phyloP scores from a whole-genome alignment of 2,113 vertebrate species.

The Mobula hypostoma region DNA sequence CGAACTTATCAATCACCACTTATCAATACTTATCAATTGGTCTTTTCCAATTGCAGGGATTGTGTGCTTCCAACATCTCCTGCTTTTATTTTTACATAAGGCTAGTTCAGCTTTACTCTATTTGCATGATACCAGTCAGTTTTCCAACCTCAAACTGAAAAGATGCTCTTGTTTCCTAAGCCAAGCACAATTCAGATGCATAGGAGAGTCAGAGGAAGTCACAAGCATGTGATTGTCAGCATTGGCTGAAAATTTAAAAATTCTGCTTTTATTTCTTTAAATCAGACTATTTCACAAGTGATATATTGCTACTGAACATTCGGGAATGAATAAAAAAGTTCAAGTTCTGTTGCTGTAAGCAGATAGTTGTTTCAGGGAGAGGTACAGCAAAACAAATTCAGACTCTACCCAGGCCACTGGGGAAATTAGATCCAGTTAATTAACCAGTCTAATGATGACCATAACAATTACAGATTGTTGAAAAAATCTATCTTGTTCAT shows the following conservation, averaged over 20 bases:
- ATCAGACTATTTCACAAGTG: background rate
- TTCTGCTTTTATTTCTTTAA: background rate
- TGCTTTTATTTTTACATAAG: background rate
- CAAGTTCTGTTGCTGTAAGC: background rate
- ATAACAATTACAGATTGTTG: too few species aligned
- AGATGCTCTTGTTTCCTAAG: background rate
- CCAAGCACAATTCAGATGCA: background rate
- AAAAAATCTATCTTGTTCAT: too few species aligned
- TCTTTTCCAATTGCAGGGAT: background rate
- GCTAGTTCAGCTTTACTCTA: background rate
- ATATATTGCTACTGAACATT: background rate
- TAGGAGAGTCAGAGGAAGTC: background rate
- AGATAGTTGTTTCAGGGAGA: background rate
- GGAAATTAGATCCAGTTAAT: too few species aligned
- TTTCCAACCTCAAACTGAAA: background rate
- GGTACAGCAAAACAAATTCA: too few species aligned
- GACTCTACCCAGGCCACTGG: too few species aligned
- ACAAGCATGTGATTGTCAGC: background rate
- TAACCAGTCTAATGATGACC: too few species aligned
- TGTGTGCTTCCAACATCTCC: background rate
- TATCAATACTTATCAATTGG: too few species aligned
- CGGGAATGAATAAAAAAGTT: background rate
- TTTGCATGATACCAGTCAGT: background rate
- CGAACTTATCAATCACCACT: too few species aligned
- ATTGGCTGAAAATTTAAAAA: background rate